Percentiles rank a stretch among this genome's conserved stretches.
phyloP scores from a whole-genome alignment of 2,113 vertebrate species.

The Nothocercus nigrocapillus region DNA sequence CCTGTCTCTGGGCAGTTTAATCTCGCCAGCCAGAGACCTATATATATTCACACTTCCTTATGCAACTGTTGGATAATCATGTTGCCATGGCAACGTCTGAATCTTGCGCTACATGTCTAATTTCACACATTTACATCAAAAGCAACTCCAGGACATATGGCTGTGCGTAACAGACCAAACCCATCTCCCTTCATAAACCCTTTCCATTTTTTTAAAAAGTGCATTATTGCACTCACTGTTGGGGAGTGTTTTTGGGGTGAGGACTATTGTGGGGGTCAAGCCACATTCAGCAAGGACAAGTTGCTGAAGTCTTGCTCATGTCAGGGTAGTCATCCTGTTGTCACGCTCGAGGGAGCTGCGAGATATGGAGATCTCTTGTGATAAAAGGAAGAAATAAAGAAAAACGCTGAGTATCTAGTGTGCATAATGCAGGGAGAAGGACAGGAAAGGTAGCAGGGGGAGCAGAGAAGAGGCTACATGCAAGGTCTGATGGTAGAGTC shows the following conservation, averaged over 20 bases:
- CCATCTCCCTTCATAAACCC: constrained; percentile 8
- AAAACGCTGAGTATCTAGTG: not conserved
- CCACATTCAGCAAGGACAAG: too few species aligned
- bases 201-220: constrained; percentile 14
- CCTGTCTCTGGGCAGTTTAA: constrained; percentile 32
- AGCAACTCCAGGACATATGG: constrained; percentile 40
- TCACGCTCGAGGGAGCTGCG: not conserved
- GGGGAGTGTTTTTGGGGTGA: rapidly evolving
- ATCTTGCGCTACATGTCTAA: constrained; percentile 52
- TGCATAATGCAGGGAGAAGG: not conserved
- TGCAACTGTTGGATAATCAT: constrained; percentile 26
- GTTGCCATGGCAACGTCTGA: constrained; percentile 58
- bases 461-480: not conserved
- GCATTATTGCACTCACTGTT: not conserved
- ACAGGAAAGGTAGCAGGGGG: not conserved
- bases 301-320: not conserved
- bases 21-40: not conserved
- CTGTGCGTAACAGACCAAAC: not conserved
- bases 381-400: not conserved
- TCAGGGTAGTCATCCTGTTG: not conserved
- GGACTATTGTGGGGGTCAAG: not conserved
- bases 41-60: constrained; percentile 42
- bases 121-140: constrained; percentile 71
- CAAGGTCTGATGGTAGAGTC: not conserved
- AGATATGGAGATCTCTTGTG: not conserved